These are phyloP conservation scores for Pantherophis alleghaniensis DNA, from an alignment of 2,797 vertebrate species.

Conservation along the genomic window DNA sequence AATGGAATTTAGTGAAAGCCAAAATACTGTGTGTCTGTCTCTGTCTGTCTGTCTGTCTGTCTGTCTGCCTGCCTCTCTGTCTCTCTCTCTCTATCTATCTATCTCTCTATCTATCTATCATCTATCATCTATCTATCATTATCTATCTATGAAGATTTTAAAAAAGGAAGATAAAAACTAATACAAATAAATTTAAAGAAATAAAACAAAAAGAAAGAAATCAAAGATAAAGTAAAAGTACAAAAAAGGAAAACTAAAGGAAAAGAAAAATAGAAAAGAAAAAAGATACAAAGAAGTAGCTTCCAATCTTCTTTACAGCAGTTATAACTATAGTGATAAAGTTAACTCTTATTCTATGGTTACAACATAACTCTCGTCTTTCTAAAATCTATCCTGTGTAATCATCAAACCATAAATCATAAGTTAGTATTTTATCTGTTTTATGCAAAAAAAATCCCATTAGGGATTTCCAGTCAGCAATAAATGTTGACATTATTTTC, in stretches of 20 bases:
- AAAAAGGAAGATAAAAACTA: neutral
- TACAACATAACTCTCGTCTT: neutral
- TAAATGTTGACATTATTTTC: neutral
- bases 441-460: neutral
- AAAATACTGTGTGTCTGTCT: neutral
- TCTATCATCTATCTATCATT: too few relatives aligned
- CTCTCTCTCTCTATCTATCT: too few relatives aligned
- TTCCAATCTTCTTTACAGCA: neutral
- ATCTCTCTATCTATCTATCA: fast-evolving
- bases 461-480: neutral
- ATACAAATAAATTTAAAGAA: neutral
- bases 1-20: neutral
- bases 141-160: neutral
- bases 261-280: neutral
- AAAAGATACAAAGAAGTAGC: neutral
- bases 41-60: too few relatives aligned
- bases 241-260: neutral
- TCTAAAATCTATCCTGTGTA: neutral
- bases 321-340: neutral
- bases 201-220: neutral
- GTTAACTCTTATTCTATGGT: neutral
- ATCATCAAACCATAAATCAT: neutral
- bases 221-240: neutral
- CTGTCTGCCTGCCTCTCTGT: neutral
- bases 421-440: neutral